Evolutionary conservation across 2,888 invertebrate species (phyloP).

Genomic region (Oconnorella tubifera): DNA sequence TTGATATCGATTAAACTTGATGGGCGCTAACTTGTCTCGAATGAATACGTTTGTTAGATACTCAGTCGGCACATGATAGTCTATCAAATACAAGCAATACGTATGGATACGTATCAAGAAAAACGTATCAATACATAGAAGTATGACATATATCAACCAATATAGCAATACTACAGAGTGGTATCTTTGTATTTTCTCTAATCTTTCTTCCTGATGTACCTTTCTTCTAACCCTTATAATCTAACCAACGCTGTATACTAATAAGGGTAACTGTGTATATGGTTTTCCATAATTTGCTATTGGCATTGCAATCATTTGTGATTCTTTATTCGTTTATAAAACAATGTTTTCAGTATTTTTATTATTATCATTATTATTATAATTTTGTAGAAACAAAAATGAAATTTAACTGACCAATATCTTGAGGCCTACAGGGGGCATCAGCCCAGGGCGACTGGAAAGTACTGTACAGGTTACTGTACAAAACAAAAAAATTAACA

Average conservation of each 20-base stretch:
- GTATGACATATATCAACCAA: background rate
- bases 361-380: too few relatives aligned
- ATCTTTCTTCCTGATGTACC: too few relatives aligned
- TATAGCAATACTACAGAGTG: background rate
- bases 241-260: too few relatives aligned
- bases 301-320: too few relatives aligned
- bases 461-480: constrained; percentile 80
- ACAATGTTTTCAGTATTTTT: too few relatives aligned
- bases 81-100: too few relatives aligned
- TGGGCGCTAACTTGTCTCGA: constrained; percentile 72
- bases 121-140: background rate
- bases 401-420: constrained; percentile 69
- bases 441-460: constrained; percentile 99
- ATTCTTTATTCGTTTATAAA: too few relatives aligned
- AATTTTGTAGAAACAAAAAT: too few relatives aligned
- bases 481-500: too few relatives aligned
- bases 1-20: constrained; percentile 93
- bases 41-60: constrained; percentile 96
- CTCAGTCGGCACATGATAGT: constrained; percentile 96
- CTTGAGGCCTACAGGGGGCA: constrained; percentile 94
- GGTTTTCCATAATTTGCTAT: too few relatives aligned
- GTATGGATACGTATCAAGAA: background rate
- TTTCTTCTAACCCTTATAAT: too few relatives aligned
- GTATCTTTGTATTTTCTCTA: background rate
- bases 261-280: too few relatives aligned